phyloP scores from a whole-genome alignment of 1,140 invertebrate genomes.

The Cecropterus lyciades region DNA sequence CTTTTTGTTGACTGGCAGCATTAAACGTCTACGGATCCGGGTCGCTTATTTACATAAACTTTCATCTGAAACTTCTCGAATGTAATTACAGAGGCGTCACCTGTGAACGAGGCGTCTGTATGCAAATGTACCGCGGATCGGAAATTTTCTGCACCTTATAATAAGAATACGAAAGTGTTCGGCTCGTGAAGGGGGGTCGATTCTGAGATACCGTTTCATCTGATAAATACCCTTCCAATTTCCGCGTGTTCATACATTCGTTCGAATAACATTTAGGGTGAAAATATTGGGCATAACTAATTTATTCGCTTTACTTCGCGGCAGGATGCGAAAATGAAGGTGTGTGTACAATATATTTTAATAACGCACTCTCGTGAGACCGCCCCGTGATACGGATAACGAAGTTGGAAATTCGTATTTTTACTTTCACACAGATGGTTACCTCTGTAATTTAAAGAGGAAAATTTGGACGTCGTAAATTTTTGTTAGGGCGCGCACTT shows the following conservation, averaged over 20 bases:
- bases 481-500: constrained; percentile 51
- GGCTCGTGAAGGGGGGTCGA: constrained; percentile 43
- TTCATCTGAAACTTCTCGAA: constrained; percentile 63
- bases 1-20: constrained; percentile 8
- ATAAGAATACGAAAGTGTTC: constrained; percentile 72
- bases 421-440: constrained; percentile 63
- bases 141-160: constrained; percentile 76
- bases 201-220: constrained; percentile 62
- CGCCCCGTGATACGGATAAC: constrained; percentile 69
- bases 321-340: constrained; percentile 61
- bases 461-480: constrained; percentile 57
- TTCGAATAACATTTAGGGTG: constrained; percentile 80
- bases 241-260: constrained; percentile 68
- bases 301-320: constrained; percentile 72
- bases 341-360: constrained; percentile 80
- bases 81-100: constrained; percentile 77
- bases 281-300: constrained; percentile 83
- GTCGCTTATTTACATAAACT: constrained; percentile 67
- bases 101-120: constrained; percentile 69
- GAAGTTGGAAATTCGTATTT: constrained; percentile 72
- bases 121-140: constrained; percentile 66
- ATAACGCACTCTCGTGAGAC: constrained; percentile 76
- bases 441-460: constrained; percentile 64
- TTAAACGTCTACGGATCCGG: constrained; percentile 32
- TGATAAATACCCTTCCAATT: constrained; percentile 79